Conservation (phyloP, 2,888 invertebrate genomes). For the Tenthredo distinguenda region DNA sequence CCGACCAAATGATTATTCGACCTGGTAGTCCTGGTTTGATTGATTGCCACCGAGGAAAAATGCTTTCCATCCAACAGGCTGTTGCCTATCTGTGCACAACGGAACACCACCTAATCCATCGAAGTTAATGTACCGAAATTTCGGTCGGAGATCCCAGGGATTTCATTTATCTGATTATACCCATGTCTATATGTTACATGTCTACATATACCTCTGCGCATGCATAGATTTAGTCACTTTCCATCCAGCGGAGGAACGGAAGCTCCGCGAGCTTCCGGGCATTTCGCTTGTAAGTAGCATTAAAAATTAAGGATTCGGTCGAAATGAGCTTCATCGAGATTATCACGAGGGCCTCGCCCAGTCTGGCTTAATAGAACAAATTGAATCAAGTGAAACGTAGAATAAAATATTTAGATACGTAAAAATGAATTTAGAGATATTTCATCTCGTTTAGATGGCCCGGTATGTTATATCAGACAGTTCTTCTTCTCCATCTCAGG, state of each 20-base stretch:
- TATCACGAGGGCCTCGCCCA: too few relatives aligned
- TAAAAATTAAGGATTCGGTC: too few relatives aligned
- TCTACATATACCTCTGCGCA: neutral
- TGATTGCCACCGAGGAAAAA: neutral
- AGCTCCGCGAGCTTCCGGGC: too few relatives aligned
- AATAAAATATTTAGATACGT: too few relatives aligned
- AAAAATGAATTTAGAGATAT: too few relatives aligned
- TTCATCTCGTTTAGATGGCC: too few relatives aligned
- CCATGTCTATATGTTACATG: neutral
- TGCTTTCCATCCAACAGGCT: neutral
- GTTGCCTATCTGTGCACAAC: neutral
- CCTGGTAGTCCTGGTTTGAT: neutral
- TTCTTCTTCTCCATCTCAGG: too few relatives aligned
- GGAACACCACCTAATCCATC: neutral
- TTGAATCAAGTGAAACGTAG: neutral
- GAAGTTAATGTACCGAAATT: neutral
- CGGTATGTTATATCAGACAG: too few relatives aligned
- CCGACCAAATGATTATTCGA: neutral
- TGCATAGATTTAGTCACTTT: neutral
- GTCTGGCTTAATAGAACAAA: neutral
- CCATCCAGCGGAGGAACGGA: neutral
- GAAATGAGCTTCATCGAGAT: too few relatives aligned
- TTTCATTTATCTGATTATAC: neutral
- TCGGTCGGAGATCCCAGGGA: neutral
- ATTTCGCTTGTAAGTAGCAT: neutral